Evolutionary conservation across 2,113 vertebrate genomes (phyloP), one percentile per base, ranked within the genome.

Genomic region (Lasiurus borealis): DNA sequence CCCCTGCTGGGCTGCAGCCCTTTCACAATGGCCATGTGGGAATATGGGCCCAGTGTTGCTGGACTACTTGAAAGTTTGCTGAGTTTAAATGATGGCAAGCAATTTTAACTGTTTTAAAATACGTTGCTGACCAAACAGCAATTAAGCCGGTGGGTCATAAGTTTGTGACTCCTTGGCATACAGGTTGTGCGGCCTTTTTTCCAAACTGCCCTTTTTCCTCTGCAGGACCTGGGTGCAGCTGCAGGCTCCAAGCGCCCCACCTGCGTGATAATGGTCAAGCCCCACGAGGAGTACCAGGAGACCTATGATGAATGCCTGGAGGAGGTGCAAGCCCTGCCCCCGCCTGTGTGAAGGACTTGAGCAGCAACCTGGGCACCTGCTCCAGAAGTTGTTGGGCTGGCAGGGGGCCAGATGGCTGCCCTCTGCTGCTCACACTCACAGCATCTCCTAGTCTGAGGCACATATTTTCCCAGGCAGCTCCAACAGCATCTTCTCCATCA

Each of bases 221-320:
- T 40, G 0, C 85, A 99, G 99, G 99, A 99, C 92, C 97, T 99
- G 96, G 99, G 99, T 36, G 98, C 98, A 0, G 99, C 99, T 0
- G 99, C 99, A 0, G 99, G 99, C 78, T 99, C 99, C 11, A 99
- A 99, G 97, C 98, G 99, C 21, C 99, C 99, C 0, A 99, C 99
- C 9, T 99, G 99, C 0, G 99, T 99, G 64, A 99, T 99, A 95
- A 95, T 99, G 98, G 98, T 99, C 96, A 99, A 99, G 91, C 98
- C 99, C 0, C 99, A 99, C 0, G 97, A 98, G 77, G 99, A 99
- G 0, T 99, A 99, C 94, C 98, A 99, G 97, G 99, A 99, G 31
- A 95, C 98, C 1, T 99, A 99, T 13, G 96, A 99, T 0, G 99
- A 99, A 93, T 99, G 99, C 59, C 1, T 99, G 96, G 98, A 99